Percentiles rank a stretch among this genome's conserved stretches.
These are phyloP conservation scores for Pluvianellus socialis DNA, from an alignment of 2,113 vertebrate genomes.

Conservation along the genomic window DNA sequence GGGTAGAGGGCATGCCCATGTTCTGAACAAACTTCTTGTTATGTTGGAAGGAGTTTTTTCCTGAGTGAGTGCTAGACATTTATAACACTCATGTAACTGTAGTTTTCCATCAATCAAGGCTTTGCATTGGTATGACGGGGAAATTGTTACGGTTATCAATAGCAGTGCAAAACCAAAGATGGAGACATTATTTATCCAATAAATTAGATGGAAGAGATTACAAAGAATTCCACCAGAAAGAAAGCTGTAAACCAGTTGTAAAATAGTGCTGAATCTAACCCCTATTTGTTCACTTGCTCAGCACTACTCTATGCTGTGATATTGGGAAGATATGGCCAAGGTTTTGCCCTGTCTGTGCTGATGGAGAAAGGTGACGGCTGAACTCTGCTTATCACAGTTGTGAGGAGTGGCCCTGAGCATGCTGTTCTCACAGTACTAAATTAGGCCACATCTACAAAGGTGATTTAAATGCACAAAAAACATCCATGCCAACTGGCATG, in stretches of 20 bases:
- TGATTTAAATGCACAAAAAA: neutral
- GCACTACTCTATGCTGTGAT: neutral
- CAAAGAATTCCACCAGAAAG: neutral
- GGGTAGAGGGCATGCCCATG: neutral
- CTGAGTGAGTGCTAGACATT: neutral
- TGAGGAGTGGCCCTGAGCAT: neutral
- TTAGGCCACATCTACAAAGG: neutral
- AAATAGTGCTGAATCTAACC: neutral
- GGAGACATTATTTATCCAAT: neutral
- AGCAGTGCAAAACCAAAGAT: neutral
- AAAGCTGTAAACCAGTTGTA: neutral
- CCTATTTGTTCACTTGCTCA: neutral
- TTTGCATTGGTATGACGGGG: neutral
- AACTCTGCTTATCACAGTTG: neutral
- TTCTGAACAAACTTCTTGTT: conserved; percentile 1
- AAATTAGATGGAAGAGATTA: neutral
- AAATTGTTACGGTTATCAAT: neutral
- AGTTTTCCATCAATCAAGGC: neutral
- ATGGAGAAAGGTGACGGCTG: neutral
- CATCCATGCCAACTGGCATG: neutral
- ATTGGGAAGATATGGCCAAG: neutral
- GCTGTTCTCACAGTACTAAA: neutral
- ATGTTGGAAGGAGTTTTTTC: neutral
- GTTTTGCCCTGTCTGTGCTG: neutral
- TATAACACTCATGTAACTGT: neutral